phyloP scores from a whole-genome alignment of 2,113 vertebrate species.

The Pygoscelis antarcticus region DNA sequence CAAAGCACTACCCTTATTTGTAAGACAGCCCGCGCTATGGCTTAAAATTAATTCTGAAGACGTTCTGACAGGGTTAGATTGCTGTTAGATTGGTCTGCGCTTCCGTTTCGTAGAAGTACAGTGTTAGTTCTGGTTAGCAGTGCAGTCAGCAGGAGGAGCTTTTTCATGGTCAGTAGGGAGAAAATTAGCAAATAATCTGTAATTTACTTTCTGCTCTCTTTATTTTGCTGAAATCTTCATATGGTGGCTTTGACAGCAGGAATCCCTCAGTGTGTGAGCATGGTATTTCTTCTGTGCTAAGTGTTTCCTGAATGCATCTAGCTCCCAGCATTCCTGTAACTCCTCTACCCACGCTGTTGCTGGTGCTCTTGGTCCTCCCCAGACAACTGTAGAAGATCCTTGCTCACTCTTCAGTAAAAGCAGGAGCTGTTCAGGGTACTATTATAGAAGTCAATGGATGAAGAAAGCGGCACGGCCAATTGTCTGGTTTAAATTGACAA shows the following conservation, averaged over 20 bases:
- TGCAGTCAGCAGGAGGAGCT: background rate
- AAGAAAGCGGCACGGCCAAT: accelerated
- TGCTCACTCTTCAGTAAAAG: background rate
- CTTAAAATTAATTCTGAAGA: background rate
- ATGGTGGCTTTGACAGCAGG: background rate
- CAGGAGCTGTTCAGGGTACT: background rate
- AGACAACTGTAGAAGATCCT: background rate
- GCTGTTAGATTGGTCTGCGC: background rate
- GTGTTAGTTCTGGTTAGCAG: background rate
- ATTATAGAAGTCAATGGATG: background rate
- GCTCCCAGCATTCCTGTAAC: background rate
- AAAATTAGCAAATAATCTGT: background rate
- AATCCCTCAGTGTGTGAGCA: background rate
- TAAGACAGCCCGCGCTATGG: background rate
- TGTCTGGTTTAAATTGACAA: background rate
- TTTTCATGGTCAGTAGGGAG: background rate
- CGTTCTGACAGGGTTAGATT: background rate
- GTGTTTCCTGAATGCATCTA: background rate
- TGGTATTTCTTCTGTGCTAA: background rate
- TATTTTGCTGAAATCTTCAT: background rate
- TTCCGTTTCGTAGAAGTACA: background rate
- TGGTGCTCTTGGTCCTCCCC: background rate
- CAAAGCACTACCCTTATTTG: background rate
- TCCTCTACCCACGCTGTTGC: accelerated
- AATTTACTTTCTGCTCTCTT: background rate